Base-by-base conservation (phyloP, 1,140 invertebrate genomes). In the Pogonomyrmex barbatus region DNA sequence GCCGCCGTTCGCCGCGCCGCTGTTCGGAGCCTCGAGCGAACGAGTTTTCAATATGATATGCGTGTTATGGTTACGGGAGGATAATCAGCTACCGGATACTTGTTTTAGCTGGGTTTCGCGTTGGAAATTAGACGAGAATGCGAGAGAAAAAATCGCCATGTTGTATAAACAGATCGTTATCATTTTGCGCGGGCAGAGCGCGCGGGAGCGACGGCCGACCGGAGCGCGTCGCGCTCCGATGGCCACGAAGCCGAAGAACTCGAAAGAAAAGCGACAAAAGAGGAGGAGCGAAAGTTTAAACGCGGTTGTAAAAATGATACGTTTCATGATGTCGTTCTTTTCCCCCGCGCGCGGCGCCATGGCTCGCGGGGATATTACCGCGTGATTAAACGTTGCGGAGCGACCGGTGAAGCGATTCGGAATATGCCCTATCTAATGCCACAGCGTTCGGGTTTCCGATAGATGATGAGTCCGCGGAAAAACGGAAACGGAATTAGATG, bases 71-170 rank as follows among this genome's bases (percentile, higher is more conserved):
- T 89, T 89, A 85, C 87, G 87, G 52, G 79, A 89, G 88, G 88
- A 85, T 89, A 89, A 89, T 89, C 87, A 89, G 88, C 88, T 86
- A 89, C 88, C 88, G 84, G 88, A 89, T 89, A 89, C 87, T 81
- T 77, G 83, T 82, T 85, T 89, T 76, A 63, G 76, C 73, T 14
- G 50, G 67, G 54, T 86, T 52, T 62, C 83, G 60, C 79, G 62
- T 67, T 89, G 83, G 83, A 89, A 83, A 89, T 89, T 89, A 86
- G 87, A 89, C 45, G 83, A 24, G 62, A 79, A 82, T 82, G 67
- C 88, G 87, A 17, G 33, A 58, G 50, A 58, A 79, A 75, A 77
- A 82, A 86, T 89, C n/a, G 65, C 42, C 58, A 54, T 52, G 54
- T 52, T 75, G 86, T 77, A 83, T 83, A 83, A 83, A 83, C 79